Conservation (phyloP, 64 coral and sea anemone genomes). For the Trachythela sp. region DNA sequence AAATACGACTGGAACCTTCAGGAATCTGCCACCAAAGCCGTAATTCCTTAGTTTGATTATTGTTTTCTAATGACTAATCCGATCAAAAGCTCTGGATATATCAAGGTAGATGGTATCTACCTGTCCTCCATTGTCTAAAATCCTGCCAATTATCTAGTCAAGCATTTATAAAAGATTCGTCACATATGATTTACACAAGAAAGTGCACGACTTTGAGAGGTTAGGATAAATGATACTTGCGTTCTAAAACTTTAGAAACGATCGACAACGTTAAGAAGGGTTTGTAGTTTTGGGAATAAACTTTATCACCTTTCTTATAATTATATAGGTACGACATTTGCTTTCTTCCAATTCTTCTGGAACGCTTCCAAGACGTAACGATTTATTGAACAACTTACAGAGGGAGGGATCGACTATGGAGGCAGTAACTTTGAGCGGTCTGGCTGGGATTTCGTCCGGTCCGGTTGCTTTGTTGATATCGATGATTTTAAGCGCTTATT, state of each 20-base stretch:
- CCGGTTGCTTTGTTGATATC: not conserved
- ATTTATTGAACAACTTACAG: not conserved
- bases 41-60: not conserved
- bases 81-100: not conserved
- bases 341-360: not conserved
- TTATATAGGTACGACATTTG: not conserved
- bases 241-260: not conserved
- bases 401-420: not conserved
- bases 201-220: not conserved
- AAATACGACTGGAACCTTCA: conserved; percentile 39
- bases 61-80: not conserved
- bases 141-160: not conserved
- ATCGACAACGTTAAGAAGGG: not conserved
- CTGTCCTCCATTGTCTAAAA: not conserved
- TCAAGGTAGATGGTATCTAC: not conserved
- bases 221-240: not conserved
- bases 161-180: not conserved
- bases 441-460: not conserved
- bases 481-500: not conserved
- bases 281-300: not conserved
- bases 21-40: not conserved
- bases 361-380: not conserved
- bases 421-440: too few relatives aligned
- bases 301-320: not conserved
- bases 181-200: not conserved